Percentiles rank a stretch among this genome's conserved stretches.
Conservation (phyloP, 2,888 invertebrate species). For the Eristalinus aeneus region DNA sequence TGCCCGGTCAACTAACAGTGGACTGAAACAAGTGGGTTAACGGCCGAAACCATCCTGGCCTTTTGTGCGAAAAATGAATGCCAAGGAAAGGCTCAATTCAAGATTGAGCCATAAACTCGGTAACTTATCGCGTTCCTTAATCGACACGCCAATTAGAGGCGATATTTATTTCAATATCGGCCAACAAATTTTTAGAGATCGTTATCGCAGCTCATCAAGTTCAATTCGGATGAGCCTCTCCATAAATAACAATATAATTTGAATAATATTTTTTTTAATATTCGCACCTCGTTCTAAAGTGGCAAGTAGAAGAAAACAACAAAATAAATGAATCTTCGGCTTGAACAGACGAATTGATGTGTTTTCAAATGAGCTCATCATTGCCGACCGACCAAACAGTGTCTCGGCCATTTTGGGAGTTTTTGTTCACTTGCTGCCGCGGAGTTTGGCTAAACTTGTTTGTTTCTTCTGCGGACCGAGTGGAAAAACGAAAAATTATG, state of each 20-base stretch:
- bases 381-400: neutral
- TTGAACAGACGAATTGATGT: slow-evolving; percentile 26
- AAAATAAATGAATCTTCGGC: neutral
- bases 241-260: slow-evolving; percentile 61
- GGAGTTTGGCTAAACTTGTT: slow-evolving; percentile 2
- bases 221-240: slow-evolving; percentile 34
- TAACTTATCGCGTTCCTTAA: slow-evolving; percentile 15
- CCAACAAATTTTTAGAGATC: slow-evolving; percentile 40
- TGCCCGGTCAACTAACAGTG: slow-evolving; percentile 2
- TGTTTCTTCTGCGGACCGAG: slow-evolving; percentile 6
- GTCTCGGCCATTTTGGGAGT: neutral
- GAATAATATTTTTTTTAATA: slow-evolving; percentile 53
- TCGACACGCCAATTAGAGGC: slow-evolving; percentile 10
- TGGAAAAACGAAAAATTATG: slow-evolving; percentile 41
- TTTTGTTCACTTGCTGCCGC: neutral
- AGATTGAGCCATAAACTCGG: slow-evolving; percentile 11
- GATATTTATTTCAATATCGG: slow-evolving; percentile 39
- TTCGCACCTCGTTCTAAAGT: slow-evolving; percentile 57
- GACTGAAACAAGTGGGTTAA: neutral
- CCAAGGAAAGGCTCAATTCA: neutral
- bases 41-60: neutral
- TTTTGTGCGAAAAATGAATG: slow-evolving; percentile 19
- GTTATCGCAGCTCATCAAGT: slow-evolving; percentile 22
- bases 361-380: slow-evolving; percentile 56
- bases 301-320: slow-evolving; percentile 16